These are phyloP conservation scores for Athene cunicularia DNA, from an alignment of 2,113 vertebrate genomes.

Conservation along the genomic window DNA sequence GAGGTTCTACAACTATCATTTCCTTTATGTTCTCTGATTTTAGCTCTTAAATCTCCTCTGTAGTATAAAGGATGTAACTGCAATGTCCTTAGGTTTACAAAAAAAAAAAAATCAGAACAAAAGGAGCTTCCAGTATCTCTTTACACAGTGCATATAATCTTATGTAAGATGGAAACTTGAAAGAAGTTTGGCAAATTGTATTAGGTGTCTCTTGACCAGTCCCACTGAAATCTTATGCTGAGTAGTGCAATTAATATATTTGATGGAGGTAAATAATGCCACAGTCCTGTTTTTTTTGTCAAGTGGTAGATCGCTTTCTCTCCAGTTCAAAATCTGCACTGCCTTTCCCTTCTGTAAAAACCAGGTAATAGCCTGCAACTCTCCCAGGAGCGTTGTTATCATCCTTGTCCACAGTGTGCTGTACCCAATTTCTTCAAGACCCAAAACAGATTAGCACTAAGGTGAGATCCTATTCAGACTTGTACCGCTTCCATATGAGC, in stretches of 20 bases:
- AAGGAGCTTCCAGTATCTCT: neutral
- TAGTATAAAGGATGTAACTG: neutral
- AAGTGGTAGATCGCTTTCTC: slow-evolving; percentile 44
- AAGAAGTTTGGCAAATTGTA: neutral
- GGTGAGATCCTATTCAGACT: slow-evolving; percentile 53
- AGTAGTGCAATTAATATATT: neutral
- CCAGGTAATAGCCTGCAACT: slow-evolving; percentile 56
- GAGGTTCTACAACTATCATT: neutral
- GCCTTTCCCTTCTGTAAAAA: slow-evolving; percentile 68
- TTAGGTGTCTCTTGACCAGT: neutral
- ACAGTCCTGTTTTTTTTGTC: slow-evolving; percentile 23
- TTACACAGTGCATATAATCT: neutral
- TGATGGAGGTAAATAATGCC: slow-evolving; percentile 2
- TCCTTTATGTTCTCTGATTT: slow-evolving; percentile 6
- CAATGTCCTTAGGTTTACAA: neutral
- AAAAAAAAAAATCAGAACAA: neutral
- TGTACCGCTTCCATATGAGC: slow-evolving; percentile 27
- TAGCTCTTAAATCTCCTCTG: neutral
- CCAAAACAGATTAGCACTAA: slow-evolving; percentile 53
- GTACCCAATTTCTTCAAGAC: slow-evolving; percentile 53
- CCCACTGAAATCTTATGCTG: neutral
- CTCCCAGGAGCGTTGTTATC: slow-evolving; percentile 39
- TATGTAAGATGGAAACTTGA: neutral
- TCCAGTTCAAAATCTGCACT: slow-evolving; percentile 52
- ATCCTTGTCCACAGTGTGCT: slow-evolving; percentile 63